A percentile compares a stretch with the other conserved stretches of the same genome.
phyloP scores from a whole-genome alignment of 2,797 vertebrate species.

The Brachymystax lenok region DNA sequence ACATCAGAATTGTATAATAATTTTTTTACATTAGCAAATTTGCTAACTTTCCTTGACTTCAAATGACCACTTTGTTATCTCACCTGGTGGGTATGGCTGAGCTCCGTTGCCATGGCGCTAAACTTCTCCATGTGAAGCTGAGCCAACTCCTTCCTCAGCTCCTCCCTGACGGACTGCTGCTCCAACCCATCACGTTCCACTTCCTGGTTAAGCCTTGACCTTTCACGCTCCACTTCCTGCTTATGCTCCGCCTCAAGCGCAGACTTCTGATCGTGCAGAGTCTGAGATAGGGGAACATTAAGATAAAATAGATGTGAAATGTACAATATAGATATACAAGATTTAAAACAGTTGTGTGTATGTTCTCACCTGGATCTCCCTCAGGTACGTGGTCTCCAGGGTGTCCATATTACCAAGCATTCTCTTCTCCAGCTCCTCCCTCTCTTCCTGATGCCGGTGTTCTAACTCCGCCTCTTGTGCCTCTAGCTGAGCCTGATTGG shows the following conservation, averaged over 20 bases:
- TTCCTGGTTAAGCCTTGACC: constrained; percentile 53
- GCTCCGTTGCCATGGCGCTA: constrained; percentile 75
- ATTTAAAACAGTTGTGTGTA: background rate
- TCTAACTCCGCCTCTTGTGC: constrained; percentile 73
- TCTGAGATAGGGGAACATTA: constrained; percentile 44
- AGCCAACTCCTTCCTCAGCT: constrained; percentile 73
- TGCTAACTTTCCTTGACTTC: background rate
- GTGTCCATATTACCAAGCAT: constrained; percentile 86
- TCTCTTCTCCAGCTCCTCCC: constrained; percentile 79
- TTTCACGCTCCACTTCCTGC: constrained; percentile 40
- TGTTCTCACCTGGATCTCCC: constrained; percentile 81
- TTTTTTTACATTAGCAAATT: background rate
- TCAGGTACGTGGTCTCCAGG: constrained; percentile 83
- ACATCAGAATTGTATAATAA: background rate
- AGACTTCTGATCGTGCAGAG: constrained; percentile 76
- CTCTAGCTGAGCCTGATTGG: constrained; percentile 68
- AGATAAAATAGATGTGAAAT: background rate
- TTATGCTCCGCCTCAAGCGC: constrained; percentile 56
- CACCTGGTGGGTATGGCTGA: constrained; percentile 82
- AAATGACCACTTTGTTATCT: constrained; percentile 15
- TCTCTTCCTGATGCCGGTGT: constrained; percentile 75
- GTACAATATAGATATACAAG: background rate
- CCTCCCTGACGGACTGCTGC: constrained; percentile 68
- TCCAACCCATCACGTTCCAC: constrained; percentile 69
- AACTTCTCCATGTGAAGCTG: constrained; percentile 77